Evolutionary conservation across 2,888 invertebrate genomes (phyloP), one percentile per base, ranked within the genome.

Genomic region (Achlya flavicornis): DNA sequence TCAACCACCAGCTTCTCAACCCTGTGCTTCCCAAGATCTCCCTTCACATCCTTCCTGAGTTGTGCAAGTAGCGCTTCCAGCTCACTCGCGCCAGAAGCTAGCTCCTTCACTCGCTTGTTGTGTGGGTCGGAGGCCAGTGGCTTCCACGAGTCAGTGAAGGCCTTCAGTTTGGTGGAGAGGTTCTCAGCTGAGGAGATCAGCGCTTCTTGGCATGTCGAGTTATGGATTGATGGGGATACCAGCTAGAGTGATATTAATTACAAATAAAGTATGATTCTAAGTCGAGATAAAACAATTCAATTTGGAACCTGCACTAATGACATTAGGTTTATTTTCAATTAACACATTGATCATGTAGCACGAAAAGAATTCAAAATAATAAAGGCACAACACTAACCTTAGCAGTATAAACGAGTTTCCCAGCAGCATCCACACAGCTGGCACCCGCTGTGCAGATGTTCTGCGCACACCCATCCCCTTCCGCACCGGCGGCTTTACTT

Each of bases 211-310:
- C 87, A 85, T 59, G 77, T 75, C 0, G 78, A 62, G 66, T 85
- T 80, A 66, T 89, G 87, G 65, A 89, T 85, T 0, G 84, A 76
- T 0, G 90, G 86, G 0, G 89, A 85, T 26, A 88, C 83, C 1
- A 89, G 75, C 89, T 90, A 76, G 12, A 59, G n/a, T 26, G 26
- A 26, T 26, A 26, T 26, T 26, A 26, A 26, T 26, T 26, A 26
- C 2, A 43, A 4, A 48, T 26, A 12, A 38, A 10, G 3, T 38
- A 1, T 38, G 10, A 38, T 1, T 35, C 8, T 7, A 8, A 35
- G 7, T 35, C 5, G 0, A 35, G 1, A 35, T 5, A 8, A 3
- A 8, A 35, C 5, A 3, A n/a, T n/a, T n/a, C n/a, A 8, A 8
- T 35, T 35, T 41, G 0, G 41, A 10, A 41, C 11, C 26, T 26